These are phyloP conservation scores for Eustalomyia histrio DNA, from an alignment of 2,888 invertebrate genomes.

Conservation along the genomic window DNA sequence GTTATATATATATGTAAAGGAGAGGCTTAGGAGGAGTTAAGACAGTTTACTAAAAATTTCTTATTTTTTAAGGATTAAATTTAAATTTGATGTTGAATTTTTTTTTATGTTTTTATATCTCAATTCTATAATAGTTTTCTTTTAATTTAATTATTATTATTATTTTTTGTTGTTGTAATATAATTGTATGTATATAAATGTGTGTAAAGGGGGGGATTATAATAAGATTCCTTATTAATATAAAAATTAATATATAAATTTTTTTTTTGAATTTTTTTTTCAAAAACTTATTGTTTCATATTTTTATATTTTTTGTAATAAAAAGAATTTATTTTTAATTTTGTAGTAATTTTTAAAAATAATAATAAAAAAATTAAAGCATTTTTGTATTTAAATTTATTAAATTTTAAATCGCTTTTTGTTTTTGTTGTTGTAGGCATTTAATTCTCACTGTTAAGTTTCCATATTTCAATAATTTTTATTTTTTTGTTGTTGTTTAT, in stretches of 20 bases:
- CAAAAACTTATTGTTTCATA: conserved; percentile 29
- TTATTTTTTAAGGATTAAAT: conserved; percentile 44
- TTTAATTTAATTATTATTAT: conserved; percentile 40
- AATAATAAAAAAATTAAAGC: conserved; percentile 50
- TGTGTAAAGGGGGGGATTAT: conserved; percentile 50
- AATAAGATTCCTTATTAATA: conserved; percentile 55
- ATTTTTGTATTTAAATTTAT: conserved; percentile 36
- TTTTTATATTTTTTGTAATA: conserved; percentile 6
- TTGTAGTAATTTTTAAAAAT: conserved; percentile 34
- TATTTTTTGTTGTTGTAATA: conserved; percentile 42
- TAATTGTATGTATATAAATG: conserved; percentile 56
- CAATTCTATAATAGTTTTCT: conserved; percentile 54
- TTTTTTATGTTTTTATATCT: conserved; percentile 26
- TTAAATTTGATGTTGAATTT: conserved; percentile 41
- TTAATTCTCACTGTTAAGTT: conserved; percentile 66
- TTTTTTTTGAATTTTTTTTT: conserved; percentile 17
- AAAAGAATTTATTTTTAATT: conserved; percentile 23
- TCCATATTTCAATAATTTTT: conserved; percentile 61
- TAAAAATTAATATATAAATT: conserved; percentile 59
- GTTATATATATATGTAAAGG: not conserved
- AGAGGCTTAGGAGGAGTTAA: conserved; percentile 41
- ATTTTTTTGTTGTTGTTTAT: conserved; percentile 44
- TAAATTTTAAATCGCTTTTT: conserved; percentile 51
- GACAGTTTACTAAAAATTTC: conserved; percentile 57
- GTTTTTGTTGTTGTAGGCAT: conserved; percentile 59